Evolutionary conservation across 2,888 invertebrate genomes (phyloP).

Genomic region (Meganola albula): DNA sequence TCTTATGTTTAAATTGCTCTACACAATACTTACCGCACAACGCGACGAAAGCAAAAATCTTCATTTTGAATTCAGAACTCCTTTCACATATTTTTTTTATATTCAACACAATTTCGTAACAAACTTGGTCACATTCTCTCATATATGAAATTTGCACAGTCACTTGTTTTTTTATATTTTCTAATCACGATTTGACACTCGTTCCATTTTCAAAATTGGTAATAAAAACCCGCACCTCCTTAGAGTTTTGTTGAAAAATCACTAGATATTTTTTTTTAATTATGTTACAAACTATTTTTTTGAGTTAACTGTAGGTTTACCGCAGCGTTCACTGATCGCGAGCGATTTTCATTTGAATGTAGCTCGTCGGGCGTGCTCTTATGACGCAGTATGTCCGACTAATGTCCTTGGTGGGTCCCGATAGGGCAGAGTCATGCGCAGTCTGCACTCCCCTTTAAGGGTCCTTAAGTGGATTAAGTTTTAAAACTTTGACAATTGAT

Average conservation of each 20-base stretch:
- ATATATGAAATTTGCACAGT: conserved; percentile 13
- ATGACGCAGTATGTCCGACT: conserved; percentile 41
- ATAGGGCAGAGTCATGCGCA: conserved; percentile 70
- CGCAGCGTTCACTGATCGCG: conserved; percentile 50
- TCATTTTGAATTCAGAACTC: conserved; percentile 50
- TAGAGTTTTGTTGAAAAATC: neutral
- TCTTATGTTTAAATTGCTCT: too few relatives aligned
- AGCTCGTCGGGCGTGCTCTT: conserved; percentile 38
- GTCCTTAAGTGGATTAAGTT: conserved; percentile 75
- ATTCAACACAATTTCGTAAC: conserved; percentile 17
- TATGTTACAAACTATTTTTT: conserved; percentile 15
- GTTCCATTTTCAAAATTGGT: conserved; percentile 24
- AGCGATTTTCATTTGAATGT: conserved; percentile 51
- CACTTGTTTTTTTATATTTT: conserved; percentile 13
- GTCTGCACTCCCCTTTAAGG: conserved; percentile 58
- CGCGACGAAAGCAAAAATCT: conserved; percentile 54
- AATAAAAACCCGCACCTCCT: too few relatives aligned
- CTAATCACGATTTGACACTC: conserved; percentile 22
- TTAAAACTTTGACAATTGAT: conserved; percentile 76
- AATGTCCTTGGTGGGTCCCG: conserved; percentile 70
- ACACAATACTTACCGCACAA: conserved; percentile 69
- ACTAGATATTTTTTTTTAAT: neutral
- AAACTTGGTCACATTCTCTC: conserved; percentile 42
- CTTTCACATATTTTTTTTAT: conserved; percentile 34
- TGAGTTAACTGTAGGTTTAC: conserved; percentile 39